Evolutionary conservation across 2,797 vertebrate genomes (phyloP), one percentile per base, ranked within the genome.

Genomic region (Mallotus villosus): DNA sequence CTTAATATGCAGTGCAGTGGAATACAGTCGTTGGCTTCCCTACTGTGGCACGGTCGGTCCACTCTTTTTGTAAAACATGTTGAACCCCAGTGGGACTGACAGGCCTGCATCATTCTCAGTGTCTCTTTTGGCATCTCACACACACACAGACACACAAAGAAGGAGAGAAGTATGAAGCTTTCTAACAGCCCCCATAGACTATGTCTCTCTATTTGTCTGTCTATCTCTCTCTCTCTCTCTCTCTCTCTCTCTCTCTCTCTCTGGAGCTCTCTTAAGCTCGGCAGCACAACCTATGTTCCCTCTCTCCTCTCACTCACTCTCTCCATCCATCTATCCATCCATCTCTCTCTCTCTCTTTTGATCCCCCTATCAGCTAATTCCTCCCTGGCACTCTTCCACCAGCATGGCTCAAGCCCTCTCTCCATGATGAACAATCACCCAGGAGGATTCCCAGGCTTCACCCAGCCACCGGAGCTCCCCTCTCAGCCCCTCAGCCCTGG

Each of bases 321-420:
- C 62, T 25, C 46, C 17, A 46, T 67, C 21, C 14, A 8, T 49
- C 63, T 19, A 41, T 41, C 41, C 37, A 41, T 41, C 37, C 37
- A 41, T 14, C 41, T 14, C 5, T 34, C 32, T 64, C 32, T 21
- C 41, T 49, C 17, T 25, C 5, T 12, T 25, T 17, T 21, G 11
- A 24, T 53, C 41, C 25, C 46, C n/a, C 41, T 53, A 19, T 53
- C 12, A 51, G 24, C 65, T 67, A 67, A 51, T 53, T 17, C 22
- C 55, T 34, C 32, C 16, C 67, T 69, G 67, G 73, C 61, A 63
- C 49, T 5, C 32, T 22, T 68, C 67, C 73, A 69, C 46, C 24
- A 9, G 17, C 25, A 53, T 17, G 34, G 29, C 61, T 41, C 12
- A 22, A 62, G 49, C 68, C 61, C 57, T 41, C 6, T 69, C 67